Evolutionary conservation across 2,888 invertebrate genomes (phyloP).

Genomic region (Drosophila borborema): DNA sequence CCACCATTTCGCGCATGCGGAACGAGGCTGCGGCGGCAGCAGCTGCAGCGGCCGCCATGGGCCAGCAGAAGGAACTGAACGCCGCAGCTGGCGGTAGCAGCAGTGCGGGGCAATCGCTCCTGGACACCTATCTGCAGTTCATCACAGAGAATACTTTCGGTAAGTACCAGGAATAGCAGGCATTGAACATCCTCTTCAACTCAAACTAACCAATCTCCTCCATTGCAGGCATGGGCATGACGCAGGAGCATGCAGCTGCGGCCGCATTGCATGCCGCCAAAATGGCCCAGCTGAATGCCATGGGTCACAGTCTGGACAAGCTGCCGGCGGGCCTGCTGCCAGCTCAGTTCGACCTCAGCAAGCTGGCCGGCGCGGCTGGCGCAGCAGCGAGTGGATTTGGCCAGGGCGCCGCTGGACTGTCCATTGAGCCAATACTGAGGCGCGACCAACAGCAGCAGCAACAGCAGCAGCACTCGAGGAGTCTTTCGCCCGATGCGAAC

Average conservation of each 20-base stretch:
- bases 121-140: conserved; percentile 95
- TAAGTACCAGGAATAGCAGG: conserved; percentile 73
- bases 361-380: conserved; percentile 70
- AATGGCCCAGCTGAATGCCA: conserved; percentile 91
- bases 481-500: conserved; percentile 60
- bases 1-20: conserved; percentile 88
- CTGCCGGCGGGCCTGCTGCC: conserved; percentile 85
- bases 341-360: conserved; percentile 84
- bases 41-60: conserved; percentile 78
- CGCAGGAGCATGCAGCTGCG: conserved; percentile 89
- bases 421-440: conserved; percentile 83
- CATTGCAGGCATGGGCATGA: conserved; percentile 87
- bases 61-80: conserved; percentile 86
- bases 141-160: conserved; percentile 93
- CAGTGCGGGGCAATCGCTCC: conserved; percentile 90
- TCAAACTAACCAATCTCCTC: background rate
- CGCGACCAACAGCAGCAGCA: conserved; percentile 72
- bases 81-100: conserved; percentile 86
- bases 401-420: conserved; percentile 72
- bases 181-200: background rate
- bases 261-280: conserved; percentile 92
- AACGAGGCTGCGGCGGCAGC: conserved; percentile 86
- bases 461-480: conserved; percentile 65
- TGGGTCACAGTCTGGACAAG: conserved; percentile 87
- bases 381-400: conserved; percentile 44